phyloP scores from a whole-genome alignment of 1,140 invertebrate genomes.

The Magallana angulata region DNA sequence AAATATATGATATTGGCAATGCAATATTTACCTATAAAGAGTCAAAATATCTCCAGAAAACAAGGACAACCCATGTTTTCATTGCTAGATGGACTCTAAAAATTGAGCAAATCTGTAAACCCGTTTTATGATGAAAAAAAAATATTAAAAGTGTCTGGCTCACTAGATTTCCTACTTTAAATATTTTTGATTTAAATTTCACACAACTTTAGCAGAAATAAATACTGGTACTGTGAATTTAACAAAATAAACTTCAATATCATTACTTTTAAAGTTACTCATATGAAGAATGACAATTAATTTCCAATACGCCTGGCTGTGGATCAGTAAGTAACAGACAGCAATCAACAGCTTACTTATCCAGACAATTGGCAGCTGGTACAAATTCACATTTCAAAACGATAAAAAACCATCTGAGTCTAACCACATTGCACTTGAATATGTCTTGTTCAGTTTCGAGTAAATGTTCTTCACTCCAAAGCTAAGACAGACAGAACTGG shows the following conservation, averaged over 20 bases:
- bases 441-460: background rate
- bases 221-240: background rate
- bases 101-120: constrained; percentile 27
- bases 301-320: too few species aligned
- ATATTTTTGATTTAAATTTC: constrained; percentile 28
- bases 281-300: too few species aligned
- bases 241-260: background rate
- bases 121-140: background rate
- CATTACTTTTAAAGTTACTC: too few species aligned
- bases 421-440: constrained; percentile 26
- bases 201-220: background rate
- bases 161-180: constrained; percentile 17
- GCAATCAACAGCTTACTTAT: too few species aligned
- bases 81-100: constrained; percentile 23
- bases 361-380: too few species aligned
- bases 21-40: background rate
- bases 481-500: background rate
- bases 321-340: too few species aligned
- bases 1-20: constrained; percentile 3
- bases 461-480: background rate
- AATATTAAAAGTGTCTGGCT: background rate
- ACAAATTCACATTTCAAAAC: background rate
- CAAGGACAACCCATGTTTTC: background rate
- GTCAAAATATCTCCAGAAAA: background rate
- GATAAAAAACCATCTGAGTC: background rate